phyloP scores from a whole-genome alignment of 2,888 invertebrate genomes.

The Sipha maydis region DNA sequence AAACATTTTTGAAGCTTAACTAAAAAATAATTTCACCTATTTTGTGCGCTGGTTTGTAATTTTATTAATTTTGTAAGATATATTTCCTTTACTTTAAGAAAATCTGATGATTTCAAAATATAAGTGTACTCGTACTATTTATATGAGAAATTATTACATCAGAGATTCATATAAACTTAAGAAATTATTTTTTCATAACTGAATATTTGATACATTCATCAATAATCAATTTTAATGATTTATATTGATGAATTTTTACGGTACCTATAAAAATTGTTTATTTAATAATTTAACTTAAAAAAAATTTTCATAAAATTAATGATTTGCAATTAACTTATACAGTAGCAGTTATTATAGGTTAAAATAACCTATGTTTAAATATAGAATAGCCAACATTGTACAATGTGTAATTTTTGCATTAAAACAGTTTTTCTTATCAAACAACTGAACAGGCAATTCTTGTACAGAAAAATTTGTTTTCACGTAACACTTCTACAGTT shows the following conservation, averaged over 20 bases:
- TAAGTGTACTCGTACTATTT: no score
- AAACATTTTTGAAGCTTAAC: not conserved
- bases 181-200: no score
- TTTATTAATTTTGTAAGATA: no score
- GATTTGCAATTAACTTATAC: constrained; percentile 13
- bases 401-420: not conserved
- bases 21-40: constrained; percentile 37
- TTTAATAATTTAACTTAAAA: not conserved
- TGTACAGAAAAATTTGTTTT: no score
- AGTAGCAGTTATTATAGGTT: not conserved
- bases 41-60: constrained; percentile 4
- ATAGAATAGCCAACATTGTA: not conserved
- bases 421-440: not conserved
- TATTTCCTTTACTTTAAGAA: no score
- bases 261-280: not conserved
- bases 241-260: constrained; percentile 4
- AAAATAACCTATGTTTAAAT: constrained; percentile 16
- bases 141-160: no score
- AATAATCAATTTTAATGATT: not conserved
- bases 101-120: not conserved
- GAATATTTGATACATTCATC: no score
- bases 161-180: no score
- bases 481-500: not conserved
- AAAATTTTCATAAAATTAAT: not conserved
- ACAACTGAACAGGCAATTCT: no score